These are phyloP conservation scores for Lepus townsendii DNA, from an alignment of 2,797 vertebrate genomes.

Conservation along the genomic window DNA sequence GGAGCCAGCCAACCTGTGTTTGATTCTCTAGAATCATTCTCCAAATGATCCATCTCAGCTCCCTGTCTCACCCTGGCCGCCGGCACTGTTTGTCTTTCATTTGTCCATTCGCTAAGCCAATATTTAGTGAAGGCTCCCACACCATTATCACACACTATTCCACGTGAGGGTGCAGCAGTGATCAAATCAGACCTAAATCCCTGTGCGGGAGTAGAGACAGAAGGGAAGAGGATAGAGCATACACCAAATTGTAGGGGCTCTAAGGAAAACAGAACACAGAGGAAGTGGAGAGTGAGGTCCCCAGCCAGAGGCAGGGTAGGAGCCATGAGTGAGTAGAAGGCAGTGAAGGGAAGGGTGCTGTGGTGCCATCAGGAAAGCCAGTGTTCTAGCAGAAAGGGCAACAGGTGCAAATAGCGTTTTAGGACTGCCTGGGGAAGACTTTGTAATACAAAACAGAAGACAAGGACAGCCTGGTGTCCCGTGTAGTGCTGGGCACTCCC, in stretches of 20 bases:
- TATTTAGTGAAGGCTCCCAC: background rate
- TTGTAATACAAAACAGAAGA: background rate
- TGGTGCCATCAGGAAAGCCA: background rate
- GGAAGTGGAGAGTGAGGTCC: too few relatives aligned
- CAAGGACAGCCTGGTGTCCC: background rate
- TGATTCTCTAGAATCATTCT: background rate
- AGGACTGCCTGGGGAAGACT: background rate
- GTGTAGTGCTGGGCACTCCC: accelerated
- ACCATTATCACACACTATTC: background rate
- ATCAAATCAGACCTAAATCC: background rate
- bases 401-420: background rate
- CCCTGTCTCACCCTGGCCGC: background rate
- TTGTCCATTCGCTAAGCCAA: background rate
- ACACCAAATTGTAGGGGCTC: too few relatives aligned
- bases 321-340: background rate
- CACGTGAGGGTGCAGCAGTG: background rate
- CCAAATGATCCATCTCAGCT: background rate
- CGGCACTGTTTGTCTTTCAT: conserved; percentile 49
- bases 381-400: background rate
- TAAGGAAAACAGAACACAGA: background rate
- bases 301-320: background rate
- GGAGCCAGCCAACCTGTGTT: background rate
- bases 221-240: background rate
- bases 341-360: background rate
- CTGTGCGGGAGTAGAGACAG: background rate